These are phyloP conservation scores for Cordylochernes scorpioides DNA, from an alignment of 2,888 invertebrate genomes.

Conservation along the genomic window DNA sequence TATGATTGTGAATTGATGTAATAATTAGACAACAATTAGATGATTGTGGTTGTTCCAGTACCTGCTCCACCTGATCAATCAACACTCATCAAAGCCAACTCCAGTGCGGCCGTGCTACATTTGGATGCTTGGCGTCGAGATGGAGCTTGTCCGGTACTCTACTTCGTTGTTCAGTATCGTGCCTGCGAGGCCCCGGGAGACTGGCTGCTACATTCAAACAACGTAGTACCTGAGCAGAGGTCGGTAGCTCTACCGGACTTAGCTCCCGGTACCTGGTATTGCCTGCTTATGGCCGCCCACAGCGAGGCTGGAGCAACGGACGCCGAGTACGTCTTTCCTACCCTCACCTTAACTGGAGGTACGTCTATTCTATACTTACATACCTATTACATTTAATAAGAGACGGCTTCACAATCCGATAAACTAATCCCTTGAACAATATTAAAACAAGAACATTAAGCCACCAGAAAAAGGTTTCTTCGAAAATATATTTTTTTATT, in stretches of 20 bases:
- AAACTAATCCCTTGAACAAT: no score
- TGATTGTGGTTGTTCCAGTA: constrained; percentile 30
- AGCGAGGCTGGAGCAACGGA: constrained; percentile 88
- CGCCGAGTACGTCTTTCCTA: constrained; percentile 81
- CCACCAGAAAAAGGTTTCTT: no score
- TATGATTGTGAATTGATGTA: no score
- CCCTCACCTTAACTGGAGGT: constrained; percentile 79
- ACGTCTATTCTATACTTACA: constrained; percentile 19
- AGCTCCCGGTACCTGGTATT: constrained; percentile 80
- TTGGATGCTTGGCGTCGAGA: constrained; percentile 74
- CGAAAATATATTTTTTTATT: no score
- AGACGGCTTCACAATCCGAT: no score
- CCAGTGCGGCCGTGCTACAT: constrained; percentile 68
- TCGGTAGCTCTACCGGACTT: constrained; percentile 30
- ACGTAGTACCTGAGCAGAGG: constrained; percentile 40
- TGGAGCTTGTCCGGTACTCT: constrained; percentile 80
- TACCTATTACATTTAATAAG: no score
- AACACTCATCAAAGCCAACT: constrained; percentile 67
- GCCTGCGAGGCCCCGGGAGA: constrained; percentile 26
- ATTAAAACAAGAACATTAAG: no score
- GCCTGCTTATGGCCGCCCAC: constrained; percentile 46
- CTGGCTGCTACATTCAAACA: constrained; percentile 82
- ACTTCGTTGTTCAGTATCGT: constrained; percentile 67
- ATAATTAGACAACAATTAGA: no score
- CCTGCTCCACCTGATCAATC: constrained; percentile 71